These are phyloP conservation scores for Herpailurus yagouaroundi DNA, from an alignment of 2,113 vertebrate species.

Conservation along the genomic window DNA sequence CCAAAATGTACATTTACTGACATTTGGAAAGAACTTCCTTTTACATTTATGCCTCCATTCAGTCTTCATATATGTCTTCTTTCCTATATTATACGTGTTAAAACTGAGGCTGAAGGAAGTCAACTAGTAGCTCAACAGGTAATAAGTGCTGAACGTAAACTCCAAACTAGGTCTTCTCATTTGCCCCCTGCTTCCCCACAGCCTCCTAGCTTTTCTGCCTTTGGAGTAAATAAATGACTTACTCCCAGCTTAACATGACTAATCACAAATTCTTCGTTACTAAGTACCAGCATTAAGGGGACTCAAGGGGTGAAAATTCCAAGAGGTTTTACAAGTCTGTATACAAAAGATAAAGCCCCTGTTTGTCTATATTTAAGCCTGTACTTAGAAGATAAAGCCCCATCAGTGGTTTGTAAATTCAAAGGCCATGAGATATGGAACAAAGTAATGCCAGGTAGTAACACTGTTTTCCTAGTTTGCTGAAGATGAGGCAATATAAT, in stretches of 20 bases:
- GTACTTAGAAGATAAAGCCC: conserved; percentile 5
- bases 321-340: not conserved
- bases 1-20: not conserved
- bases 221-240: not conserved
- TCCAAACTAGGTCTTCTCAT: not conserved
- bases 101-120: not conserved
- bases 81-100: not conserved
- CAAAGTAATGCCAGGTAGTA: not conserved
- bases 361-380: not conserved
- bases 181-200: not conserved
- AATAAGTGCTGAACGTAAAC: not conserved
- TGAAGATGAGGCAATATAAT: not conserved
- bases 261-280: not conserved
- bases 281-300: not conserved
- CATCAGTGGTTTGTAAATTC: not conserved
- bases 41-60: not conserved
- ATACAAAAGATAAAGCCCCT: conserved; percentile 31
- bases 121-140: not conserved
- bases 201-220: not conserved
- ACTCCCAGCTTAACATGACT: not conserved
- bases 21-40: not conserved
- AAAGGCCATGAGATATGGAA: not conserved
- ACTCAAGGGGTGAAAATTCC: not conserved
- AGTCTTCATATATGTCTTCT: not conserved
- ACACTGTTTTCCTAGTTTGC: not conserved